Percentiles rank a stretch among this genome's conserved stretches.
Evolutionary conservation across 1,140 invertebrate genomes (phyloP).

Genomic region (Yoshiicerus persimilis): DNA sequence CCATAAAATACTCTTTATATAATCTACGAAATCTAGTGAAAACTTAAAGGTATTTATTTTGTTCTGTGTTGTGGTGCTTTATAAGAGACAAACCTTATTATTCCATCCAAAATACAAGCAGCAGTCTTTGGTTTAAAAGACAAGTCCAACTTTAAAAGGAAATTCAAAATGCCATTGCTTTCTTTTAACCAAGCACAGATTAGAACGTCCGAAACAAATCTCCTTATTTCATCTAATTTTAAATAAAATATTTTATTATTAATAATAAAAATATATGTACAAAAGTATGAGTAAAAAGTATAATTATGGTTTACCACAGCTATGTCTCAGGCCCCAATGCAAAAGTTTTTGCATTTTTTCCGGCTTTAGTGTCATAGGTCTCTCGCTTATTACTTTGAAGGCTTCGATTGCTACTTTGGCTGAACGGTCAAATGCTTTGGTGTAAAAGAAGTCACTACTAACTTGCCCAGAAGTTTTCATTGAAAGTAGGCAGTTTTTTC

Average conservation of each 20-base stretch:
- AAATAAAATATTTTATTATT: too few species aligned
- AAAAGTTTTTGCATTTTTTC: not conserved
- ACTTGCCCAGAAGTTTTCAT: not conserved
- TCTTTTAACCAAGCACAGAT: not conserved
- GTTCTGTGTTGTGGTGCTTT: too few species aligned
- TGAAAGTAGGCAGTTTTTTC: not conserved
- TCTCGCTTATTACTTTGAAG: not conserved
- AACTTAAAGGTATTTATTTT: too few species aligned
- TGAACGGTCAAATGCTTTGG: not conserved
- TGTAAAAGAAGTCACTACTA: not conserved
- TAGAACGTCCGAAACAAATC: not conserved
- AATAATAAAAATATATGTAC: too few species aligned
- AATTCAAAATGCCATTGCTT: not conserved
- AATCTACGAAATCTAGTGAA: too few species aligned
- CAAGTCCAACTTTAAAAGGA: not conserved
- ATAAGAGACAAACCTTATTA: not conserved
- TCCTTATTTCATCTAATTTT: too few species aligned
- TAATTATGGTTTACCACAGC: not conserved
- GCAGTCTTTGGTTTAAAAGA: not conserved
- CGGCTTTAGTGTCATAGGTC: not conserved
- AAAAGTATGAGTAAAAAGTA: too few species aligned
- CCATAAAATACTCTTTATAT: too few species aligned
- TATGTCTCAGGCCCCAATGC: conserved; percentile 9
- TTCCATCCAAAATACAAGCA: not conserved
- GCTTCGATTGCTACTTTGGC: not conserved